Conservation (phyloP, 2,113 vertebrate species). For the Pardalotus punctatus region DNA sequence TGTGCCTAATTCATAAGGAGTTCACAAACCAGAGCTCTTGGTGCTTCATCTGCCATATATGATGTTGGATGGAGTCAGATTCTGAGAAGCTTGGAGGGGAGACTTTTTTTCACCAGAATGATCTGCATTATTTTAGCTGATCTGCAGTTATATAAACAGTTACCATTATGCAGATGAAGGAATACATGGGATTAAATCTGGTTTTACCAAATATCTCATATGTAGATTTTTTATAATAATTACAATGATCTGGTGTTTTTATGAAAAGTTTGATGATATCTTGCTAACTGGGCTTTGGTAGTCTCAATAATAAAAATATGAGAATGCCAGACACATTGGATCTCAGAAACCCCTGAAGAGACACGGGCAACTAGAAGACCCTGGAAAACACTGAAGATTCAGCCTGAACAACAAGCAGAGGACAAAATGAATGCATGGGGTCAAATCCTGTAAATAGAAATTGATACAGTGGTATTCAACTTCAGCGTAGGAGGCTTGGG, state of each 20-base stretch:
- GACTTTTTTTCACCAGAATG: not conserved
- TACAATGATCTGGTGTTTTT: not conserved
- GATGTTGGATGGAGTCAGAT: not conserved
- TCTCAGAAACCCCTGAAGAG: not conserved
- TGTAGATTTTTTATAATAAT: not conserved
- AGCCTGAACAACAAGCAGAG: not conserved
- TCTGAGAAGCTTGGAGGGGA: not conserved
- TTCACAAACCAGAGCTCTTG: not conserved
- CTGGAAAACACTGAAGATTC: not conserved
- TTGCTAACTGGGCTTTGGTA: not conserved
- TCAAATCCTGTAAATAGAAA: not conserved
- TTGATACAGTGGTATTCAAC: not conserved
- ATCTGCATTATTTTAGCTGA: not conserved
- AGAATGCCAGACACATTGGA: not conserved
- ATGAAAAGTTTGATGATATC: not conserved
- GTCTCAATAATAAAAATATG: not conserved
- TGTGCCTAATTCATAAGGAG: not conserved
- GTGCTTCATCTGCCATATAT: not conserved
- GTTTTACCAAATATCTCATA: not conserved
- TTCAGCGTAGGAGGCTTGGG: accelerated
- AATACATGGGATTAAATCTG: not conserved
- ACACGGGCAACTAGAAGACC: not conserved
- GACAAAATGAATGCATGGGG: not conserved
- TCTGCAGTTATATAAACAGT: not conserved
- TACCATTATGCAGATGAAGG: not conserved